Percentiles rank a stretch among this genome's conserved stretches.
Evolutionary conservation across 2,888 invertebrate species (phyloP).

Genomic region (Cheilosia grossa): DNA sequence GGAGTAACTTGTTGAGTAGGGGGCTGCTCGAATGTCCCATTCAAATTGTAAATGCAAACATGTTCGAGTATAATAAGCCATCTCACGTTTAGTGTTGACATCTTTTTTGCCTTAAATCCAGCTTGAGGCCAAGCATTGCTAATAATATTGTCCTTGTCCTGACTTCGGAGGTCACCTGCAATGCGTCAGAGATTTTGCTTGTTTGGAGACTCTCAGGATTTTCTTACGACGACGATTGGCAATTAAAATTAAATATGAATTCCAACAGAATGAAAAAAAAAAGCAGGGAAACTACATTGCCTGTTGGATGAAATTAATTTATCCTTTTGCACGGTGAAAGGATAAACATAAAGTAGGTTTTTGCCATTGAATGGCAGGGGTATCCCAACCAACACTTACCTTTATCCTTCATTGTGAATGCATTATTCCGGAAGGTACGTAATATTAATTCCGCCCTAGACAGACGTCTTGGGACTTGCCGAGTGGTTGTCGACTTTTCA

Average conservation of each 20-base stretch:
- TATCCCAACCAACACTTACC: constrained; percentile 19
- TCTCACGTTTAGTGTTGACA: constrained; percentile 24
- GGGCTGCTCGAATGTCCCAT: not conserved
- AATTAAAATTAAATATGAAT: constrained; percentile 58
- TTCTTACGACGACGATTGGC: constrained; percentile 13
- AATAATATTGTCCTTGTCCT: constrained; percentile 43
- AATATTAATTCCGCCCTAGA: constrained; percentile 39
- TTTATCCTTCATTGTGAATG: constrained; percentile 3
- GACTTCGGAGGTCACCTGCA: not conserved
- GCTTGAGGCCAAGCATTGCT: constrained; percentile 38
- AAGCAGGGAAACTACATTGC: constrained; percentile 15
- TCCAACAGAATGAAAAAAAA: constrained; percentile 6
- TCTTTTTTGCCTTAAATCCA: constrained; percentile 13
- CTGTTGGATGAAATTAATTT: constrained; percentile 48
- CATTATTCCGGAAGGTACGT: constrained; percentile 26
- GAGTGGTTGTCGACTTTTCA: not conserved
- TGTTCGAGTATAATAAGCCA: not conserved
- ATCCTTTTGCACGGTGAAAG: constrained; percentile 39
- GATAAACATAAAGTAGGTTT: constrained; percentile 54
- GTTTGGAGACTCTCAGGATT: constrained; percentile 20
- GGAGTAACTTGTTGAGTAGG: not conserved
- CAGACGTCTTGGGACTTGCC: not conserved
- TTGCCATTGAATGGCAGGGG: constrained; percentile 32
- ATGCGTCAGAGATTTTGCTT: constrained; percentile 14
- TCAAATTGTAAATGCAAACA: not conserved